Base-by-base conservation (phyloP, 2,797 vertebrate species). In the Coregonus sp. region DNA sequence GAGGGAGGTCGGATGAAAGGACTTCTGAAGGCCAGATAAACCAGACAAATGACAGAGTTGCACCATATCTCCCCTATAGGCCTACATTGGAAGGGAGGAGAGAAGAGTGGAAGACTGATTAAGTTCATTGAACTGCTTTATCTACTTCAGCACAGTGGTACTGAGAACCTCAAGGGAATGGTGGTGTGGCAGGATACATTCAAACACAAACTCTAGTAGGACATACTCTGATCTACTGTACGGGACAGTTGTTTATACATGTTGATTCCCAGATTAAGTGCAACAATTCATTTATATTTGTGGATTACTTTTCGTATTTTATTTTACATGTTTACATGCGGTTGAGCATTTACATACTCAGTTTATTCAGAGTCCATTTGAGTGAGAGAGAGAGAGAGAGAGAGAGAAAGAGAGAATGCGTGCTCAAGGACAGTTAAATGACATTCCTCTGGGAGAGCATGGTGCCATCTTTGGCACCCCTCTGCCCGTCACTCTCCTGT, bases 381-480 rank as follows among this genome's bases (percentile, higher is more conserved):
- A 25, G 25, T 25, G 20, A 67, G 71, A 72, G 5, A 63, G 12
- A 72, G 59, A 61, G 40, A 37, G 11, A 73, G 72, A 54, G 33
- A 74, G 14, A 37, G 11, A 70, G 51, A 51, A n/a, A 14, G 18
- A 51, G 50, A 54, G 33, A 9, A 33, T 15, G 35, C n/a, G 25
- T 6, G 29, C 52, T 12, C 4, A 12, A 63, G 51, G 18, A 40
- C 31, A 56, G 52, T 63, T 63, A 72, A 72, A 83, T n/a, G 33
- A 82, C 84, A 51, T 78, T 25, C 74, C 61, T 77, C 51, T 40
- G 16, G 72, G 75, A 79, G 35, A 61, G 25, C 52, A 40, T 50
- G 70, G 69, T 74, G 59, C 35, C 74, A 73, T 84, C 54, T 74
- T 72, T 81, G 63, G 56, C 76, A 50, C 37, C 66, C 79, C 29